Evolutionary conservation across 2,888 invertebrate species (phyloP), one percentile per base, ranked within the genome.

Genomic region (Taphrorychus bicolor): DNA sequence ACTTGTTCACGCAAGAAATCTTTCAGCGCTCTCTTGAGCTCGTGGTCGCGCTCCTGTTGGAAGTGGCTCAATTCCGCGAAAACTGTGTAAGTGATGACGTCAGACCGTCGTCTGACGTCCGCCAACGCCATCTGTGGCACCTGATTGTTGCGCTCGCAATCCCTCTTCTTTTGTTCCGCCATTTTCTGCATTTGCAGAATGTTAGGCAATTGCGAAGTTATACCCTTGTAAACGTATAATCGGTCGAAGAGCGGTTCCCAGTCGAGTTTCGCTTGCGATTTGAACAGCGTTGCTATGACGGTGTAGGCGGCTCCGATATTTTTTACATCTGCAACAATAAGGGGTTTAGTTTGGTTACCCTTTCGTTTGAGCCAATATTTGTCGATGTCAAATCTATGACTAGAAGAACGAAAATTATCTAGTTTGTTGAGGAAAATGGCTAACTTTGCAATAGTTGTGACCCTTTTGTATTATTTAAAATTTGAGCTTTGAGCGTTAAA

Each of bases 41-140:
- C 97, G 42, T 87, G 86, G 51, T 94, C 91, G 73, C 96, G 87
- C 79, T 97, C 95, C 21, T 86, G 83, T 80, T 96, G 95, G 81
- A 98, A 97, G 82, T 98, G 95, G 75, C 92, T 91, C 75, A 98
- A 90, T 86, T 99, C 98, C 60, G 98, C 97, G 80, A 98, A 87
- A 69, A 96, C 88, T 1, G 95, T 91, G 80, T 97, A 97, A 0
- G 97, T 95, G 77, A 98, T 91, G 14, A 95, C 89, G 81, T 98
- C 97, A 0, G 95, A 93, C 75, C 96, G 87, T 73, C 91, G 87
- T 70, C 91, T 85, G 9, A 97, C 91, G 78, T 92, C 93, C 71
- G 90, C 89, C 70, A 95, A 84, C 78, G 95, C 93, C 16, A 88
- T 87, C 68, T 91, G 88, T 74, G 90, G 90, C 88, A 95, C 91